These are phyloP conservation scores for Netelia inedita DNA, from an alignment of 2,888 invertebrate genomes.

Conservation along the genomic window DNA sequence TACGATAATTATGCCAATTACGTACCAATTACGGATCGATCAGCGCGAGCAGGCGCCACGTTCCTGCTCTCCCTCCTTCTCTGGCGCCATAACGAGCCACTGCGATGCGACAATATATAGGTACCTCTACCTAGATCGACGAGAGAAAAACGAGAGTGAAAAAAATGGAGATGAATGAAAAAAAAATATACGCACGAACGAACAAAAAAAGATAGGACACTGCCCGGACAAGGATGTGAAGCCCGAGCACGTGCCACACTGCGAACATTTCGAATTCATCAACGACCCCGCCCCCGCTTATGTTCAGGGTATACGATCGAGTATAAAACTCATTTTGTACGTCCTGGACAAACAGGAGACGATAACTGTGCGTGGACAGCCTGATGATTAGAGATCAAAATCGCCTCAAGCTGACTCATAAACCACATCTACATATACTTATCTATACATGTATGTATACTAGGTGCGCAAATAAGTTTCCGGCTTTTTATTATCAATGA, in stretches of 20 bases:
- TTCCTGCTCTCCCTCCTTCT: constrained; percentile 23
- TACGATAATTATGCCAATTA: constrained; percentile 77
- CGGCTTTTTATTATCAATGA: no score
- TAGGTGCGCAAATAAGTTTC: neutral
- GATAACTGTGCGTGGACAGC: neutral
- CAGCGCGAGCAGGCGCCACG: constrained; percentile 63
- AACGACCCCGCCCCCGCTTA: constrained; percentile 10
- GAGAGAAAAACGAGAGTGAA: constrained; percentile 21
- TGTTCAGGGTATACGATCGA: neutral
- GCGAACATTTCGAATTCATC: constrained; percentile 24
- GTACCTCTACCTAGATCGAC: constrained; percentile 3
- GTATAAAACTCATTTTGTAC: constrained; percentile 4
- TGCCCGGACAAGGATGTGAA: constrained; percentile 66
- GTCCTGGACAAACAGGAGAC: constrained; percentile 6
- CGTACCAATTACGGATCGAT: constrained; percentile 74
- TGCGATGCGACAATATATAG: constrained; percentile 30
- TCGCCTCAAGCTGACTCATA: neutral
- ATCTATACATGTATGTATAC: neutral
- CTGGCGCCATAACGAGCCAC: constrained; percentile 53
- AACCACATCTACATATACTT: neutral
- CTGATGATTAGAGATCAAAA: constrained; percentile 19
- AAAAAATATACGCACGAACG: neutral
- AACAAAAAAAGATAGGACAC: constrained; percentile 41
- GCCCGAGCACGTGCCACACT: constrained; percentile 8
- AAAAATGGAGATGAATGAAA: constrained; percentile 24